phyloP scores from a whole-genome alignment of 2,113 vertebrate genomes.

The Oophaga pumilio region DNA sequence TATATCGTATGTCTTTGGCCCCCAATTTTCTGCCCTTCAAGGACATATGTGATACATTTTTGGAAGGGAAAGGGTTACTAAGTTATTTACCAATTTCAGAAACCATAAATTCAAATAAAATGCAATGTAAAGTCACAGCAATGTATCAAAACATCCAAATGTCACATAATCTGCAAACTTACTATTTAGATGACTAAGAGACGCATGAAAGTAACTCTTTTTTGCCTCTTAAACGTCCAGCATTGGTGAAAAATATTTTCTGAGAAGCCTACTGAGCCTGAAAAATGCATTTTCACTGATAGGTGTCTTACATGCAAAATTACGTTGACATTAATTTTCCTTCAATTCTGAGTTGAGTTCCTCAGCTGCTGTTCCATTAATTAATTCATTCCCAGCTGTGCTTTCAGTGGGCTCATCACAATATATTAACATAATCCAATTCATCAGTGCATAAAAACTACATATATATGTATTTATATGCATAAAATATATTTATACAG shows the following conservation, averaged over 20 bases:
- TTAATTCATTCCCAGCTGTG: constrained; percentile 36
- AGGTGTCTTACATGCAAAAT: background rate
- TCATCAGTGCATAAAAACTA: constrained; percentile 13
- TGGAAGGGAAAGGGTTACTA: no score
- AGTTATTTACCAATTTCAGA: background rate
- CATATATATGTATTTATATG: background rate
- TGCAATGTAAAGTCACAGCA: background rate
- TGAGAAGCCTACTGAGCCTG: background rate
- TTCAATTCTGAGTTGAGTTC: constrained; percentile 15
- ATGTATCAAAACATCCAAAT: background rate
- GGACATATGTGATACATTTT: no score
- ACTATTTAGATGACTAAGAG: background rate
- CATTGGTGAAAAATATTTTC: background rate
- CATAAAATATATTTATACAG: no score
- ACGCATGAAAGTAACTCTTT: background rate
- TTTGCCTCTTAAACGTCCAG: background rate
- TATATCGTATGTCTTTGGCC: no score
- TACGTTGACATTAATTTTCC: background rate
- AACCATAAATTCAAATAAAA: background rate
- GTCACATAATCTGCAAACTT: background rate
- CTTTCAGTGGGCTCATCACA: constrained; percentile 37
- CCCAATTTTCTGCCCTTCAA: no score
- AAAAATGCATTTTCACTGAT: background rate
- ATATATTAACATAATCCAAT: constrained; percentile 12
- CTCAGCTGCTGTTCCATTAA: constrained; percentile 13